Conservation (phyloP, 2,113 vertebrate genomes). For the Maccullochella peelii region DNA sequence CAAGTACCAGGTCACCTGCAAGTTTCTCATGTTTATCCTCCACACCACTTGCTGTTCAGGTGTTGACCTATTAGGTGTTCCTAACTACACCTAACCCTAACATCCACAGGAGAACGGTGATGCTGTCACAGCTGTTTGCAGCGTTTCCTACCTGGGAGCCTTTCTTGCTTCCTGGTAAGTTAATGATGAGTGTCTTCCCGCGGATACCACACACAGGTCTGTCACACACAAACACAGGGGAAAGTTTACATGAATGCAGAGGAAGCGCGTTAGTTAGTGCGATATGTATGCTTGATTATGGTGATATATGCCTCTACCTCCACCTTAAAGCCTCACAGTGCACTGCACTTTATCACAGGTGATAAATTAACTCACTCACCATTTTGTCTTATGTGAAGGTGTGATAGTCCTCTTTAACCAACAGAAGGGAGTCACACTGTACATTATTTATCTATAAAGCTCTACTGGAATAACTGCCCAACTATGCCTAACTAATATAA, state of each 20-base stretch:
- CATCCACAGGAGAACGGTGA: background rate
- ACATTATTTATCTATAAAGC: background rate
- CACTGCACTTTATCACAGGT: background rate
- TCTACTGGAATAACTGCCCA: background rate
- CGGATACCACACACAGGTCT: conserved; percentile 99
- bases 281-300: background rate
- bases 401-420: conserved; percentile 6
- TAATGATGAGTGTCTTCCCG: conserved; percentile 99
- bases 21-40: background rate
- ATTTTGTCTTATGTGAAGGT: conserved; percentile 2
- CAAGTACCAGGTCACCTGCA: background rate
- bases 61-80: too few relatives aligned
- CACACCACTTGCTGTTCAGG: background rate
- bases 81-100: background rate
- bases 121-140: background rate
- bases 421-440: background rate
- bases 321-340: background rate
- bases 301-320: background rate
- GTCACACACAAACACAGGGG: conserved; percentile 56
- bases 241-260: background rate
- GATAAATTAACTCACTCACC: background rate
- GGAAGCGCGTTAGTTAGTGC: background rate
- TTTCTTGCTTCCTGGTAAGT: conserved; percentile 99
- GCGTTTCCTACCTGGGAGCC: conserved; percentile 94
- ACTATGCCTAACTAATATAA: background rate